phyloP scores from a whole-genome alignment of 1,140 invertebrate genomes.

The Drosophila pruinosa region DNA sequence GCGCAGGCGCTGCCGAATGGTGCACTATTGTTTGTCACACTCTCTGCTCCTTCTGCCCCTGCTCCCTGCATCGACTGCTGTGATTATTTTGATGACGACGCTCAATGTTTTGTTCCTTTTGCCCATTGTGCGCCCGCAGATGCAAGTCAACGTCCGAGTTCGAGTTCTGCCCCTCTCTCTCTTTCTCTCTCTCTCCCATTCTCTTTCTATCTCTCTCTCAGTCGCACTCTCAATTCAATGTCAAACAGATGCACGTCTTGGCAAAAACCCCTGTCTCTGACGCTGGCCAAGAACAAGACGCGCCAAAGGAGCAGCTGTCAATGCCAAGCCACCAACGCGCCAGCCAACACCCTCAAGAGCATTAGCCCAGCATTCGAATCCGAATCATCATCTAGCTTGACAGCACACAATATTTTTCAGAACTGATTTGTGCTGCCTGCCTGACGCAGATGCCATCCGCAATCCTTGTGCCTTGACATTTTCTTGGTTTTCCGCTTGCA shows the following conservation, averaged over 20 bases:
- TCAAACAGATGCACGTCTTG: slow-evolving; percentile 73
- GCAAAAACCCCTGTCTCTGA: slow-evolving; percentile 34
- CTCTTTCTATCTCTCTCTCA: not conserved
- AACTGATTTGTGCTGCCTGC: slow-evolving; percentile 55
- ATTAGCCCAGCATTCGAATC: slow-evolving; percentile 17
- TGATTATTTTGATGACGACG: slow-evolving; percentile 60
- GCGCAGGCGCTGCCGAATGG: slow-evolving; percentile 50
- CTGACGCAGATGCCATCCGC: slow-evolving; percentile 60
- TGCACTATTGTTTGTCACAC: slow-evolving; percentile 61
- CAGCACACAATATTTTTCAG: slow-evolving; percentile 51
- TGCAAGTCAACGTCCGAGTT: slow-evolving; percentile 78
- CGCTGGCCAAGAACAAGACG: slow-evolving; percentile 47
- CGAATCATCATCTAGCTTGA: slow-evolving; percentile 50
- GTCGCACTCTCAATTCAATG: no score
- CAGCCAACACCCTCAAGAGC: slow-evolving; percentile 53
- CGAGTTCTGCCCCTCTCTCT: not conserved
- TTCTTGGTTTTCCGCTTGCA: slow-evolving; percentile 56
- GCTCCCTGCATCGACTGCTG: slow-evolving; percentile 43
- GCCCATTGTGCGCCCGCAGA: slow-evolving; percentile 69
- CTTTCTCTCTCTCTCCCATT: not conserved
- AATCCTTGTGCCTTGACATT: slow-evolving; percentile 14
- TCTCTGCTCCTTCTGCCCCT: not conserved
- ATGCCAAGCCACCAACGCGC: slow-evolving; percentile 72
- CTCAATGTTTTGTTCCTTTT: slow-evolving; percentile 37
- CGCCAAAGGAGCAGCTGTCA: slow-evolving; percentile 74